Evolutionary conservation across 2,888 invertebrate genomes (phyloP).

Genomic region (Eutolmus rufibarbis): DNA sequence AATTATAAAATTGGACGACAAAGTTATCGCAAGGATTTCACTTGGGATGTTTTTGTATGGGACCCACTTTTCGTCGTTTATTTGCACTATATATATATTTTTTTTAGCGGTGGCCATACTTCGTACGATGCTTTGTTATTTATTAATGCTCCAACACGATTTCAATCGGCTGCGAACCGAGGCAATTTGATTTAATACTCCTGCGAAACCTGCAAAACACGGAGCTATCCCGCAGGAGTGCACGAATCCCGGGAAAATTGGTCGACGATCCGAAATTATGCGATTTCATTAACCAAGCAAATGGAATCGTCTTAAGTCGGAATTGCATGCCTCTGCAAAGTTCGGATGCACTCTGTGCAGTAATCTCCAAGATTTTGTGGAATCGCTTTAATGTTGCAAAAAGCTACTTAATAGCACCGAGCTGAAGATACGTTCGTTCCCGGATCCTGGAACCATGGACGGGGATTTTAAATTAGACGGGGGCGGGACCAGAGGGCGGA

Average conservation of each 20-base stretch:
- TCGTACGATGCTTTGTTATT: not conserved
- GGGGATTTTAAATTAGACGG: not conserved
- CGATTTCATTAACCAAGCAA: conserved; percentile 14
- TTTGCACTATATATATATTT: not conserved
- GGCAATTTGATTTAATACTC: conserved; percentile 24
- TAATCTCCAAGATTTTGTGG: not conserved
- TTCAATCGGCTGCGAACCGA: conserved; percentile 6
- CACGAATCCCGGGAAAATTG: not conserved
- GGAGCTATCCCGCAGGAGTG: not conserved
- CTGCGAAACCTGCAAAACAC: not conserved
- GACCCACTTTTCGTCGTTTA: conserved; percentile 1
- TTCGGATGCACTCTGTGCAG: not conserved
- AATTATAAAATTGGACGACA: conserved; percentile 28
- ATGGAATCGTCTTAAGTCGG: not conserved
- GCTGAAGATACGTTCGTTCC: not conserved
- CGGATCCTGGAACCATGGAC: not conserved
- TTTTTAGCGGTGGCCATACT: not conserved
- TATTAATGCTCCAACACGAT: conserved; percentile 20
- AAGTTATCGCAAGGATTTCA: conserved; percentile 36
- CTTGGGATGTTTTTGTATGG: not conserved
- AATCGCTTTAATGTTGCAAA: conserved; percentile 1
- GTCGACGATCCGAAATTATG: conserved; percentile 6
- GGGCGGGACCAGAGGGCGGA: not conserved
- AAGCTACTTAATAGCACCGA: conserved; percentile 12
- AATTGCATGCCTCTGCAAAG: conserved; percentile 5